A percentile compares a stretch with the other conserved stretches of the same genome.
Conservation (phyloP, 2,113 vertebrate species). For the Thalassoma bifasciatum region DNA sequence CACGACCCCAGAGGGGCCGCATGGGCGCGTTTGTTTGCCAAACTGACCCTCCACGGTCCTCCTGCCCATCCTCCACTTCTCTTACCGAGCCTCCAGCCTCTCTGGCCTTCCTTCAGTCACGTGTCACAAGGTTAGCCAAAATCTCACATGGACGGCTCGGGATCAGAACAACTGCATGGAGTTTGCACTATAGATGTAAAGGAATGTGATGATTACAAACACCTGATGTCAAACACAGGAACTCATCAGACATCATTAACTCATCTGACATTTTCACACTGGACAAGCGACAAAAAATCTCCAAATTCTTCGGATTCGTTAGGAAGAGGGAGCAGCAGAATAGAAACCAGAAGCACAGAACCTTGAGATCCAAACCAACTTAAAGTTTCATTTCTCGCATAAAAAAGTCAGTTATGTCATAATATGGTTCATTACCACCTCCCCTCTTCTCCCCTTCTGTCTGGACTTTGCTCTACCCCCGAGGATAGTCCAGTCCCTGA, state of each 20-base stretch:
- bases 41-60: constrained; percentile 32
- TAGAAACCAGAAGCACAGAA: no score
- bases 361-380: no score
- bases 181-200: background rate
- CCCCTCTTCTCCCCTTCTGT: constrained; percentile 5
- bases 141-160: background rate
- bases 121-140: background rate
- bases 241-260: background rate
- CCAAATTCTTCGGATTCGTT: no score
- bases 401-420: no score
- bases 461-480: constrained; percentile 15
- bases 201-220: background rate
- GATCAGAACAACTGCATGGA: background rate
- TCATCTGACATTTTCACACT: background rate
- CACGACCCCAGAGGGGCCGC: constrained; percentile 54
- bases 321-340: no score
- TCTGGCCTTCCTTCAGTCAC: constrained; percentile 5
- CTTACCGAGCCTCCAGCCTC: constrained; percentile 5
- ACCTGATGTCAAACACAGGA: background rate
- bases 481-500: constrained; percentile 11
- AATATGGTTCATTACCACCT: background rate
- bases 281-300: background rate
- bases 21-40: constrained; percentile 45
- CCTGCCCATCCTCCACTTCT: constrained; percentile 15
- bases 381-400: no score